Conservation (phyloP, 2,888 invertebrate species). For the Aphidoletes aphidimyza region DNA sequence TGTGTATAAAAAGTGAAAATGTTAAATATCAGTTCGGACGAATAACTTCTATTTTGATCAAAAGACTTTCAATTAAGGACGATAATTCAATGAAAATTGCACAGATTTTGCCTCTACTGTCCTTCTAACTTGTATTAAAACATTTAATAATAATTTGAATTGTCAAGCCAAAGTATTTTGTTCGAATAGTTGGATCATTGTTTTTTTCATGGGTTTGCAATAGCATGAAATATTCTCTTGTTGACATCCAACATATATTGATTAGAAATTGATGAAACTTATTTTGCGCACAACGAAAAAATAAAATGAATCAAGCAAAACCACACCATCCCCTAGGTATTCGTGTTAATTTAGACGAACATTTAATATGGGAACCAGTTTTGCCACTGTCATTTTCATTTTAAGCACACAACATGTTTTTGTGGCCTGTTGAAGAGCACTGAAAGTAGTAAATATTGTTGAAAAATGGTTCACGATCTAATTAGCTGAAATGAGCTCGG, state of each 20-base stretch:
- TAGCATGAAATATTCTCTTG: background rate
- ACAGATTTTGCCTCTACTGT: background rate
- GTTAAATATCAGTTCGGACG: background rate
- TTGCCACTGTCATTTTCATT: background rate
- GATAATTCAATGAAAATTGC: slow-evolving; percentile 1
- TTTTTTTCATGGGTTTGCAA: background rate
- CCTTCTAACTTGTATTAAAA: background rate
- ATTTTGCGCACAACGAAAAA: too few relatives aligned
- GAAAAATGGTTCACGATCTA: too few relatives aligned
- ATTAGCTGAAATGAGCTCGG: background rate
- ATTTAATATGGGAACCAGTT: background rate
- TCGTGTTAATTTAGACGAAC: background rate
- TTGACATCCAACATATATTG: too few relatives aligned
- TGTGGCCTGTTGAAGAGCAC: too few relatives aligned
- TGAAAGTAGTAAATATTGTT: background rate
- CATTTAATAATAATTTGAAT: background rate
- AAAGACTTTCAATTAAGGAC: background rate
- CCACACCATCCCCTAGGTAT: background rate
- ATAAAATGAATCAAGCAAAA: too few relatives aligned
- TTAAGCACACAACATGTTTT: background rate
- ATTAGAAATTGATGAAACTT: too few relatives aligned
- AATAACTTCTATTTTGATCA: background rate
- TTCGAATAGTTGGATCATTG: background rate
- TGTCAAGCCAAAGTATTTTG: background rate
- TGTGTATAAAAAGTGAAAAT: background rate